Base-by-base conservation (phyloP, 2,113 vertebrate species). In the Ranitomeya variabilis region DNA sequence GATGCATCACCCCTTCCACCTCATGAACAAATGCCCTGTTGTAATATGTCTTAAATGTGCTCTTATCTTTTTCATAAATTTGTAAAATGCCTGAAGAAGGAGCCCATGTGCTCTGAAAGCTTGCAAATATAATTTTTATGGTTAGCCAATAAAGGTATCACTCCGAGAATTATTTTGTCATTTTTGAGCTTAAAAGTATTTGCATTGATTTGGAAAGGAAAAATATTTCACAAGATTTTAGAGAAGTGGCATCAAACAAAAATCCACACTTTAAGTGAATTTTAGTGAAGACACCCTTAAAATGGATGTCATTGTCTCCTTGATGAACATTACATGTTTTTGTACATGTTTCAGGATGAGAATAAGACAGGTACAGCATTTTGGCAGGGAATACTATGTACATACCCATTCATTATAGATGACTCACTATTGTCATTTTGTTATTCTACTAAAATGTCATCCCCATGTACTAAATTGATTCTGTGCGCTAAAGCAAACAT, bases 381-480 rank as follows among this genome's bases (percentile, higher is more conserved):
- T 71, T 74, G 67, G 66, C 66, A 71, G 66, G 69, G 59, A 86
- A 59, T 52, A 86, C 21, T 86, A 52, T 78, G 73, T 86, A 86
- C 26, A 86, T 78, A 86, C 37, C 57, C 37, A 76, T 86, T 76
- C 71, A 86, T 86, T 86, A 79, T 57, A 66, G 73, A 86, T 86
- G 57, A 77, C 85, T 86, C 71, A 86, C 10, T 77, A 85, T 78
- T 86, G 57, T 86, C 45, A 86, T 86, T 86, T 86, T 86, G 73
- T 86, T 86, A 78, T 86, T 86, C 45, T 59, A 78, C 85, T 86
- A 78, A 78, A 86, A 86, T 86, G 84, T 86, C 84, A 86, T 62
- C 80, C 66, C 64, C 26, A 31, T 86, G 69, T 52, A 52, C 57
- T 66, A 78, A 83, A 83, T 83, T 69, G 81, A 83, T 83, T 83